phyloP scores from a whole-genome alignment of 2,797 vertebrate genomes.

The Acipenser ruthenus region DNA sequence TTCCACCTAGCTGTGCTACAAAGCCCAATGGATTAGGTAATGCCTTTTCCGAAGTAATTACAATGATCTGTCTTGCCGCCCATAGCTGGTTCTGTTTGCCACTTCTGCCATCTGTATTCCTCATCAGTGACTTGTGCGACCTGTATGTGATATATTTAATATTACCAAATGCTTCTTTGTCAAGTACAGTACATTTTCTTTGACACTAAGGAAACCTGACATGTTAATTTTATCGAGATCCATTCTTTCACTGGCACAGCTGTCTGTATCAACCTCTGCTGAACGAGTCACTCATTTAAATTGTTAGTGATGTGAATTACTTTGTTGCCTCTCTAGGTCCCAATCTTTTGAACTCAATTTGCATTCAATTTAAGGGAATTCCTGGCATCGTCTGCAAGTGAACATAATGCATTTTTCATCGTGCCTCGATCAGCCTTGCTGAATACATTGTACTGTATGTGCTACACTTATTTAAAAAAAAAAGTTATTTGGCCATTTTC shows the following conservation, averaged over 20 bases:
- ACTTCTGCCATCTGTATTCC: no score
- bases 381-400: background rate
- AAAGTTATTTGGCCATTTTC: no score
- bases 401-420: background rate
- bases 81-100: no score
- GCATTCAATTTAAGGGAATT: background rate
- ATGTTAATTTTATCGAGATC: background rate
- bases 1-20: no score
- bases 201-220: background rate
- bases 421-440: no score
- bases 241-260: background rate
- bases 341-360: background rate
- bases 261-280: background rate
- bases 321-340: background rate
- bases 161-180: background rate
- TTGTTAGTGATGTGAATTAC: no score
- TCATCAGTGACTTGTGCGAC: no score
- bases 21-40: no score
- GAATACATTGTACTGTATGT: background rate
- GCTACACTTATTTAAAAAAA: background rate
- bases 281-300: no score
- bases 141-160: background rate
- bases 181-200: background rate
- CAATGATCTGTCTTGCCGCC: no score
- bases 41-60: no score